Base-by-base conservation (phyloP, 2,888 invertebrate species). In the Perithous albicinctus region DNA sequence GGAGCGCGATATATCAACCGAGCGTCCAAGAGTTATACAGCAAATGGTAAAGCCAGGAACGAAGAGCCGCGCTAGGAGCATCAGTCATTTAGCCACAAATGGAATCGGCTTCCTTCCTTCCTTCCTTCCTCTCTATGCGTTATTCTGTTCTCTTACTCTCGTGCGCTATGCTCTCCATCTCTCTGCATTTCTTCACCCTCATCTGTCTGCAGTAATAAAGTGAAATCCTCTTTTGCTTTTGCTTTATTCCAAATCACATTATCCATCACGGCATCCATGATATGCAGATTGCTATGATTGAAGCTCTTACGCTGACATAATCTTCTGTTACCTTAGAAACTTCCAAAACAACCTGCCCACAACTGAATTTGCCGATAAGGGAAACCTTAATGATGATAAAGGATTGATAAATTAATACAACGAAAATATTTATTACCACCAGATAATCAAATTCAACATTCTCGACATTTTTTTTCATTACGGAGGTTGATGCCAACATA, bases 31-130 rank as follows among this genome's bases (percentile, higher is more conserved):
- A 89, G 89, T 89, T 89, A 89, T 89, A 89, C 87, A 87, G 88
- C 86, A 86, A 87, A 78, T 51, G 78, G 74, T 69, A 48, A 56
- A 78, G 32, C 78, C 54, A 67, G 63, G 10, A 41, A 59, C 81
- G 84, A 86, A 81, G 85, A 80, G 86, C 87, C 87, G 87, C 35
- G 23, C 5, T 29, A 87, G 85, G 84, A 86, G 88, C 90, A 91
- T 91, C 91, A 90, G 90, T 91, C 91, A 91, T 91, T 91, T 90
- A 91, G 89, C 88, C 88, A 85, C 89, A 91, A 91, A 91, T 90
- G 90, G 88, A 89, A 89, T 87, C 88, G 86, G 87, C 88, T 89
- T 86, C 87, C 88, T 88, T 89, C 86, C 89, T 86, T 70, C 56
- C 80, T 73, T 56, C 48, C 51, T 67, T 64, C 18, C 56, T 26